Base-by-base conservation (phyloP, 2,888 invertebrate genomes). In the Silvanus unidentatus region DNA sequence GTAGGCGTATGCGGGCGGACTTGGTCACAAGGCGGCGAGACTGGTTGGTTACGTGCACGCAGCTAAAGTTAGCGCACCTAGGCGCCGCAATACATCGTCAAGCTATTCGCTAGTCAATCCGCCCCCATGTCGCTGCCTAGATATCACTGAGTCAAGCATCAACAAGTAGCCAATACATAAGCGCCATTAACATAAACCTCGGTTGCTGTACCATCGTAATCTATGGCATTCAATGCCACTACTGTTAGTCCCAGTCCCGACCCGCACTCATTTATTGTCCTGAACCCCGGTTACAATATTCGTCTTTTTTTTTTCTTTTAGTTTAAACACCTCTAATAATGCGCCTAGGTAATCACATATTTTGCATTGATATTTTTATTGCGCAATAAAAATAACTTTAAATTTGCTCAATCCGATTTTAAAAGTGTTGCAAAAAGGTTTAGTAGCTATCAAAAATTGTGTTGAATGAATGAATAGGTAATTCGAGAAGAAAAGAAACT, bases 81-180 rank as follows among this genome's bases (percentile, higher is more conserved):
- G 51, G 55, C 50, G 52, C 54, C 55, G 57, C 58, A 54, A 55
- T 58, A 52, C 56, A 58, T 59, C 65, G 66, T 59, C 60, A 63
- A 56, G 62, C 67, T 59, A 67, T 69, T 69, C 70, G 69, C 58
- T 52, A 58, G 57, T 49, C 57, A 52, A 48, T 45, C 59, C 68
- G 68, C 70, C 68, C 69, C 60, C 68, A 65, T 60, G 59, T 55
- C 53, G 52, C 46, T 45, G 44, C 48, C 58, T 56, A 55, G 56
- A 59, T 60, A 57, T 55, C 56, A 56, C 57, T 49, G 53, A 42
- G 48, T 45, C 53, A 48, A 47, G 55, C 58, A 69, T 69, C 72
- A 72, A 72, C 72, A 71, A 72, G 72, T 71, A 70, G 72, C 70
- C 70, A 69, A 71, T 71, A 71, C 67, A 67, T 65, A 64, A 64